Evolutionary conservation across 2,888 invertebrate species (phyloP), one percentile per base, ranked within the genome.

Genomic region (Calephelis perditalis): DNA sequence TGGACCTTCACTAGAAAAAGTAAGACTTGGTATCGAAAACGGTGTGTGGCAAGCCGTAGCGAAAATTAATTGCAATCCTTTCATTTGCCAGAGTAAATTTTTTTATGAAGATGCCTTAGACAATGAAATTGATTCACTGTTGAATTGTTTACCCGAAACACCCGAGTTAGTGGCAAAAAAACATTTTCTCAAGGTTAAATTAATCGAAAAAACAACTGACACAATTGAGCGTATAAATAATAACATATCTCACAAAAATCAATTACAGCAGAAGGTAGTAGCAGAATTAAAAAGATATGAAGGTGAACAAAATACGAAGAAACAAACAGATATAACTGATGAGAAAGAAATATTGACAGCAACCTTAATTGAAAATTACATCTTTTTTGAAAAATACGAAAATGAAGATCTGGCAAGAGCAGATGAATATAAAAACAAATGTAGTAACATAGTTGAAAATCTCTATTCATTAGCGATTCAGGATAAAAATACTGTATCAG

Each of bases 31-130:
- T 0, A 67, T 86, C 5, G 75, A 75, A 44, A 80, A 81, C 58
- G 79, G 79, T 0, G 67, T 83, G 44, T 81, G 78, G 78, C 78
- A 81, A 73, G 71, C 71, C 10, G 68, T 84, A 1, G 74, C 75
- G 0, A 82, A 81, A 67, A 56, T 83, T 7, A 77, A 79, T 69
- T 72, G 77, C 67, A 74, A 81, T 46, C 79, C 79, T 2, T 69
- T 66, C 3, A 70, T 70, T 44, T 70, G 75, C 59, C 49, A 67
- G 7, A 78, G 86, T 61, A 69, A 71, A 5, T 79, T 79, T 66
- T 73, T 77, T 59, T 83, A 75, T 57, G 77, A 82, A 70, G 82
- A 84, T 61, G 65, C 75, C 4, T 71, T 89, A 36, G 83, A 82
- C 55, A 75, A 82, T 47, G 85, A 85, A 63, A 68, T 87, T 11